These are phyloP conservation scores for Prunella himalayana DNA, from an alignment of 2,113 vertebrate genomes.

Conservation along the genomic window DNA sequence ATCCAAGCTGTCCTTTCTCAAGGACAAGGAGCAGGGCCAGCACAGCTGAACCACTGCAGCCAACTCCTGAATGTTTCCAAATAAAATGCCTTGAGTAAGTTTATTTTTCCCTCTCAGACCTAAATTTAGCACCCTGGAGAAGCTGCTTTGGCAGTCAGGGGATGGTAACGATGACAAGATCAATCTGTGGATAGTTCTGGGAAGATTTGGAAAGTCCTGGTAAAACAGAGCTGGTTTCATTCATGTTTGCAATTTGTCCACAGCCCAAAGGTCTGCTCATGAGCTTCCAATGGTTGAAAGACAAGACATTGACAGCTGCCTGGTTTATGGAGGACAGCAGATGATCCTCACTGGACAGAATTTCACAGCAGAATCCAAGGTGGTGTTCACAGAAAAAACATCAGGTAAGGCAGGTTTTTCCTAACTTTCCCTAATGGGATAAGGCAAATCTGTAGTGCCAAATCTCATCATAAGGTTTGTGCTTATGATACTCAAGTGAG, in stretches of 20 bases:
- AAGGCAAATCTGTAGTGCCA: background rate
- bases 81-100: slow-evolving; percentile 67
- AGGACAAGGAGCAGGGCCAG: slow-evolving; percentile 64
- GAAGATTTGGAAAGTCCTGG: slow-evolving; percentile 63
- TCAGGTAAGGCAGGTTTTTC: slow-evolving; percentile 76
- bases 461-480: background rate
- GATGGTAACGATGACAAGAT: slow-evolving; percentile 66
- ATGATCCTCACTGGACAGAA: slow-evolving; percentile 97
- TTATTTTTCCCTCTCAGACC: slow-evolving; percentile 66
- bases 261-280: slow-evolving; percentile 96
- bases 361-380: slow-evolving; percentile 96
- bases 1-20: slow-evolving; percentile 67
- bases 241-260: slow-evolving; percentile 50
- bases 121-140: slow-evolving; percentile 65
- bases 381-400: slow-evolving; percentile 92
- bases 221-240: slow-evolving; percentile 58
- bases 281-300: slow-evolving; percentile 98
- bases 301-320: slow-evolving; percentile 92
- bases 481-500: background rate
- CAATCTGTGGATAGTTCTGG: slow-evolving; percentile 57
- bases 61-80: slow-evolving; percentile 65
- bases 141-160: slow-evolving; percentile 40
- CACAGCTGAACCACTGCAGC: slow-evolving; percentile 41
- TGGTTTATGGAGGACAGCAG: slow-evolving; percentile 93
- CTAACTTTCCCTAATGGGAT: background rate